These are phyloP conservation scores for Cabera pusaria DNA, from an alignment of 2,888 invertebrate species.

Conservation along the genomic window DNA sequence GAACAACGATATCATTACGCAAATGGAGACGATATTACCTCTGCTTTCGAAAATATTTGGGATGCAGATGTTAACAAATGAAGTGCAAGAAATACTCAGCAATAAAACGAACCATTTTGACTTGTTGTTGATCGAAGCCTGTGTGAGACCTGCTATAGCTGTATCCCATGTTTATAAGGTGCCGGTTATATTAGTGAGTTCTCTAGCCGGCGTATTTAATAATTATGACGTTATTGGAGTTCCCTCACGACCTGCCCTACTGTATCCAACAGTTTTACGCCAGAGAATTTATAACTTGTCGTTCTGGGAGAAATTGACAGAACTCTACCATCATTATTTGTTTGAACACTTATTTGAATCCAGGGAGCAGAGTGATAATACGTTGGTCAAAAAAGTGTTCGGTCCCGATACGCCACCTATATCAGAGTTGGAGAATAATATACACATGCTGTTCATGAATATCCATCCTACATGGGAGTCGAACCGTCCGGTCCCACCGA, in stretches of 20 bases:
- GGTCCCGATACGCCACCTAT: conserved; percentile 18
- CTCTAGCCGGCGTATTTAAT: not conserved
- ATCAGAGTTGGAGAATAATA: conserved; percentile 17
- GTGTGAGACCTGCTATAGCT: not conserved
- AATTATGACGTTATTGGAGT: conserved; percentile 4
- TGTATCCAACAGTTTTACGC: conserved; percentile 6
- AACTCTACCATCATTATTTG: conserved; percentile 12
- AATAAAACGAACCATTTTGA: conserved; percentile 8
- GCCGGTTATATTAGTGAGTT: conserved; percentile 7
- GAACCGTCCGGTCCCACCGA: conserved; percentile 42
- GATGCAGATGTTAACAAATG: conserved; percentile 9
- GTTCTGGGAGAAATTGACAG: conserved; percentile 15
- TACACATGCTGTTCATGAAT: conserved; percentile 34
- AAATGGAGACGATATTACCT: not conserved
- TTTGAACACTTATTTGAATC: conserved; percentile 3
- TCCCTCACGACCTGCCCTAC: not conserved
- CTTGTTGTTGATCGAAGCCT: conserved; percentile 10
- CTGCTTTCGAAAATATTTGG: conserved; percentile 8
- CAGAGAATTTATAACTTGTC: conserved; percentile 13
- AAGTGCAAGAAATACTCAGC: conserved; percentile 5
- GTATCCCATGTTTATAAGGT: conserved; percentile 4
- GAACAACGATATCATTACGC: not conserved
- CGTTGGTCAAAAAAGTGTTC: conserved; percentile 13
- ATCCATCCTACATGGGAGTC: conserved; percentile 40
- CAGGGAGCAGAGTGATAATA: not conserved